Evolutionary conservation across 2,797 vertebrate species (phyloP).

Genomic region (Tokudaia muenninki): DNA sequence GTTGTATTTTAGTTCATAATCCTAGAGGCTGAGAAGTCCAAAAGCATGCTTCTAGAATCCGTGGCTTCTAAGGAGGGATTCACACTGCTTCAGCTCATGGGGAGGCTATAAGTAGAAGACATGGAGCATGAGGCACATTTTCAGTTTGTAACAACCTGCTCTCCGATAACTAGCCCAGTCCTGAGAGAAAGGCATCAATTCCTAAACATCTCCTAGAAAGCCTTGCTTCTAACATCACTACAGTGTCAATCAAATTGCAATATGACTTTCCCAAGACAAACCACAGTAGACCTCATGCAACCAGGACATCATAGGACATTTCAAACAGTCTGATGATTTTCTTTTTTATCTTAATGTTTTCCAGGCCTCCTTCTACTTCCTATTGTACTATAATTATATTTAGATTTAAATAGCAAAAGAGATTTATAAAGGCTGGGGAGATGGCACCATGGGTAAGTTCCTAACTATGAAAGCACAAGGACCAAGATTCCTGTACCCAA

Average conservation of each 20-base stretch:
- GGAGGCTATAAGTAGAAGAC: background rate
- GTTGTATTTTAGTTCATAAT: background rate
- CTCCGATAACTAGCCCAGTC: background rate
- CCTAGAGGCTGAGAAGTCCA: background rate
- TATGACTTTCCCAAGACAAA: background rate
- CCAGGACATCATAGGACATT: background rate
- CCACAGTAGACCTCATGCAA: background rate
- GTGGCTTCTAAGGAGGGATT: background rate
- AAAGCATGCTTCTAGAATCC: background rate
- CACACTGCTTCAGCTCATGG: background rate
- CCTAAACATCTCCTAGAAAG: background rate
- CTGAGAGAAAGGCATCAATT: background rate
- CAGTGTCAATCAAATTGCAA: background rate
- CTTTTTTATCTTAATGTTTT: background rate
- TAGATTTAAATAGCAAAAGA: slow-evolving; percentile 27
- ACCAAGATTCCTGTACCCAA: background rate
- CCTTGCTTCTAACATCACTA: background rate
- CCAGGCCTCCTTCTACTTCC: background rate
- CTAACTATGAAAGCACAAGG: background rate
- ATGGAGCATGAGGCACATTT: background rate
- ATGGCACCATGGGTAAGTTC: background rate
- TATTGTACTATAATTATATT: background rate
- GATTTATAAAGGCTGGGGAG: background rate
- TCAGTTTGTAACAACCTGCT: background rate
- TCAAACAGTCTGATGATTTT: background rate